These are phyloP conservation scores for Spinus pinus DNA, from an alignment of 2,797 vertebrate species.

Conservation along the genomic window DNA sequence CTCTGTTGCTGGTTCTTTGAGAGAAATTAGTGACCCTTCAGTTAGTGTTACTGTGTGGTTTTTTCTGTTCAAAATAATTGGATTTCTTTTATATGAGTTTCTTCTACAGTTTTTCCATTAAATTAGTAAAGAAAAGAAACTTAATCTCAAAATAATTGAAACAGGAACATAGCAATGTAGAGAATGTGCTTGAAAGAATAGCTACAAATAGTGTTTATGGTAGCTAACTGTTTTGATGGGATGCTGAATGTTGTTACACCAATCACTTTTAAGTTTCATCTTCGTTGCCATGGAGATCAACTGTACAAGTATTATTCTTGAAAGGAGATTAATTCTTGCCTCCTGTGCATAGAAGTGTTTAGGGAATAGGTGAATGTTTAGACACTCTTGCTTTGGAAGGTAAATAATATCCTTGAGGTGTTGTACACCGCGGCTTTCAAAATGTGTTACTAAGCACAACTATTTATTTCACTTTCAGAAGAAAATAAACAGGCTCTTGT, in stretches of 20 bases:
- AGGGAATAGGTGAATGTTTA: neutral
- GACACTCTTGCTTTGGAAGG: neutral
- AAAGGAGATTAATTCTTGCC: conserved; percentile 17
- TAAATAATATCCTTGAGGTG: conserved; percentile 31
- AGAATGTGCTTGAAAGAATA: neutral
- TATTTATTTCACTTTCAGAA: neutral
- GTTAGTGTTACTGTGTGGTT: neutral
- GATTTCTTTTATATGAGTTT: neutral
- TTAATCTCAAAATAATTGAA: neutral
- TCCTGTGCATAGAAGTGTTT: neutral
- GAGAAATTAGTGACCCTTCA: neutral
- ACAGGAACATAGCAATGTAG: neutral
- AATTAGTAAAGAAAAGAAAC: neutral
- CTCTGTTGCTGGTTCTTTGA: neutral
- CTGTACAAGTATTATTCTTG: neutral
- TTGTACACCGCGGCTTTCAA: neutral
- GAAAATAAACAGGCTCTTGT: neutral
- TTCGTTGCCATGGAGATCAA: neutral
- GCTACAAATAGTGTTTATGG: neutral
- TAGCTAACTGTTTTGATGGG: neutral
- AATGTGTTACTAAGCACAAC: neutral
- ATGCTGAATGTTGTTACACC: neutral
- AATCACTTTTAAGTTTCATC: neutral
- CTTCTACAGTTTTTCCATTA: neutral
- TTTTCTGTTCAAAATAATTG: neutral